Evolutionary conservation across 2,113 vertebrate species (phyloP), one percentile per base, ranked within the genome.

Genomic region (Ramphastos sulfuratus): DNA sequence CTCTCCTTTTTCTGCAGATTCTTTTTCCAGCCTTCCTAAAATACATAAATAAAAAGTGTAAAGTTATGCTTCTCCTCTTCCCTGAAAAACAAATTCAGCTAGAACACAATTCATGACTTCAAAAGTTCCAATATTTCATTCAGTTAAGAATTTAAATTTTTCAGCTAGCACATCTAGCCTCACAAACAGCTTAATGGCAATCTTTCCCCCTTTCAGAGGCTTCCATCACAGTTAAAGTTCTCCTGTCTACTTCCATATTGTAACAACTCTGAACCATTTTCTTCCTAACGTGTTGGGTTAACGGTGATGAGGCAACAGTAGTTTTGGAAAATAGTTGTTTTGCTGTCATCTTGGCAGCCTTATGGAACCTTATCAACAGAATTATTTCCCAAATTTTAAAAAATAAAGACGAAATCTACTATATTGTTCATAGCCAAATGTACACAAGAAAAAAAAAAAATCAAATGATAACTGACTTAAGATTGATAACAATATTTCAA

Each of bases 1-100:
- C 69, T 99, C 98, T 7, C 98, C 98, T 89, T 98, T 99, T 48
- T 98, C 98, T 81, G 98, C 98, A 94, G 95, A 96, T 86, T 97
- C 97, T 92, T 97, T 98, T 92, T 98, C 96, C 8, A 98, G 93
- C 54, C 82, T 97, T 76, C 33, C 98, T 98, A 95, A 93, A 96
- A 93, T 10, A 94, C 84, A 90, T 18, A 95, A 85, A 91, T 20
- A 95, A 72, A 80, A 86, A 77, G 42, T 54, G 63, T 64, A 70
- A 78, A 82, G 58, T 69, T 25, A 55, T 6, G 7, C 37, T 17
- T 73, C 8, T 14, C 12, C 54, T 58, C n/a, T 54, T 12, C 5
- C 23, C 16, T 24, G 65, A 48, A 14, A 78, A 94, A 33, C 28
- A 82, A 90, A 73, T 80, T 59, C 9, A 81, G 15, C 31, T 39